Evolutionary conservation across 2,888 invertebrate species (phyloP), one percentile per base, ranked within the genome.

Genomic region (Elmis aenea): DNA sequence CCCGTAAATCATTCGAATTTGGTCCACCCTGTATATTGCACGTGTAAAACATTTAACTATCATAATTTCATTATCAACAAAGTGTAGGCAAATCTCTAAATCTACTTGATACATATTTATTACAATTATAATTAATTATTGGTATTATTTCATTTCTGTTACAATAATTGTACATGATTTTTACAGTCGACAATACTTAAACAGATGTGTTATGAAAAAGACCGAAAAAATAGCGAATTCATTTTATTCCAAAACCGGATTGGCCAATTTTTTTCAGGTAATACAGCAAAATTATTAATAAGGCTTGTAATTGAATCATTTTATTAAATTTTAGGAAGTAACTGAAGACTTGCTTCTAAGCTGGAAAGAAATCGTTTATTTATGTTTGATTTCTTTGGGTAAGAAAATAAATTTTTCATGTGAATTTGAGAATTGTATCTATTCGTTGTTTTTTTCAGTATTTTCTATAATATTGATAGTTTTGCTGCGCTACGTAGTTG

Each of bases 351-450:
- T 83, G 21, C 66, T 73, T 41, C 58, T 70, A 3, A 75, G 75
- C 11, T 79, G 78, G 75, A 56, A 52, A 33, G 76, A 81, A 56
- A 69, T 82, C 37, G 50, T 78, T 18, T 76, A 76, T 51, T 65
- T 81, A 38, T 71, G 74, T 44, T 54, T 76, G 1, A 72, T 80
- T 37, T 72, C 80, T 22, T 63, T 81, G 27, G 77, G 79, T 79
- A 69, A 58, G 59, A 51, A 26, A 12, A 15, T 13, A 33, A 30
- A 22, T 9, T 37, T 26, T 3, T 5, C n/a, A 30, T n/a, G 12
- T 12, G 12, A 31, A 11, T 13, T 24, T 26, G 13, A 15, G 25
- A 28, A 11, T 31, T 15, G 20, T 26, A 25, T 31, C 47, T 20
- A 24, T 24, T 27, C 5, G 13, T 27, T 35, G 56, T 45, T 39